Evolutionary conservation across 2,113 vertebrate species (phyloP), one percentile per base, ranked within the genome.

Genomic region (Limnothrissa miodon): DNA sequence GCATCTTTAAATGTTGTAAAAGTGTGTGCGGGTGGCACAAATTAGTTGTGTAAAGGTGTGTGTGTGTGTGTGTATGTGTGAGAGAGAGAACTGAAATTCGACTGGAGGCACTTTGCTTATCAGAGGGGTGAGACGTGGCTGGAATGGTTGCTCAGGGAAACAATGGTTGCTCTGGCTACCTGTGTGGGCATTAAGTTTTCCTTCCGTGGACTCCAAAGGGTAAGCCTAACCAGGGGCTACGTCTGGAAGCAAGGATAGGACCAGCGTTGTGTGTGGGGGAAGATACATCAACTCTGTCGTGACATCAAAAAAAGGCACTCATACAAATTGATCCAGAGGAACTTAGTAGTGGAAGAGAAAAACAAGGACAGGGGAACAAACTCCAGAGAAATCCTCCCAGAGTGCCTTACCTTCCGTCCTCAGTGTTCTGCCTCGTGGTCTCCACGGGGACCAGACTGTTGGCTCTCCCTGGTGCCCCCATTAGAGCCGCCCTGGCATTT

Each of bases 81-180:
- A 8, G n/a, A 29, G 59, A 29, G 59, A 29, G 59, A 9, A 25
- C 87, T 85, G 90, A 87, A 90, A 88, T 84, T 90, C 93, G 91
- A 92, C 91, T 90, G 91, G 88, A 92, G 91, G 93, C 91, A 85
- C 89, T 88, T 88, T 92, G 91, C 92, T 94, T 93, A 94, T 94
- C 91, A 92, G 92, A 91, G 90, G 90, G 86, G 87, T 84, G 84
- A 80, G 86, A 93, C 91, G 93, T 94, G 93, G 91, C 88, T 89
- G 53, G 93, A 93, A 93, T 94, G 90, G 93, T 91, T 89, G 89
- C 89, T 85, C 84, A 74, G 87, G 83, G 82, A 83, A 88, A 91
- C 90, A 89, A 88, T 87, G 86, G 86, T 86, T 83, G 39, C 86
- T 88, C 84, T 82, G 59, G 85, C 82, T 83, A 74, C 85, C 88